Evolutionary conservation across 2,888 invertebrate genomes (phyloP).

Genomic region (Megaustenia siamemsis): DNA sequence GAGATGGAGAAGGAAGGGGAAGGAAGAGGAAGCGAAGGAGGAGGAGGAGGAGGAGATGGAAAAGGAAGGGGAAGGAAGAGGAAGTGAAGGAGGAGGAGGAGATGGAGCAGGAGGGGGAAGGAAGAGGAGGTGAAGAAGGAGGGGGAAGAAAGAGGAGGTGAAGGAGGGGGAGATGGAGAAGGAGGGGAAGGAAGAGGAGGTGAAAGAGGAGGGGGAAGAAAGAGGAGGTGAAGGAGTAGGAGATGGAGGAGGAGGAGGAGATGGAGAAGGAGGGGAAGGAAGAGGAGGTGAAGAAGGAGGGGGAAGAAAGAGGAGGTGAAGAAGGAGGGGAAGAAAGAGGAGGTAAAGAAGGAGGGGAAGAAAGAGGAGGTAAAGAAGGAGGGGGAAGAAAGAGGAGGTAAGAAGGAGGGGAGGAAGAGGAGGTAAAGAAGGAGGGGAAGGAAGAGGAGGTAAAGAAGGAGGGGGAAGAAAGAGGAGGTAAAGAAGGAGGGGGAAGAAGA

Average conservation of each 20-base stretch:
- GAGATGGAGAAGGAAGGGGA: neutral
- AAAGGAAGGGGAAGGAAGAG: too few species aligned
- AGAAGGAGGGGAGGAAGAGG: neutral
- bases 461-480: neutral
- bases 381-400: too few species aligned
- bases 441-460: neutral
- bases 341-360: constrained; percentile 23
- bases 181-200: constrained; percentile 14
- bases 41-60: neutral
- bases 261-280: constrained; percentile 31
- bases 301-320: too few species aligned
- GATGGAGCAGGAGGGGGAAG: too few species aligned
- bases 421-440: neutral
- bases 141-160: too few species aligned
- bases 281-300: too few species aligned
- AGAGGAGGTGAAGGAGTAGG: too few species aligned
- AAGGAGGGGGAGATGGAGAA: neutral
- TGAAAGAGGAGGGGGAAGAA: too few species aligned
- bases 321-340: constrained; percentile 2
- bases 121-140: too few species aligned
- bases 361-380: neutral
- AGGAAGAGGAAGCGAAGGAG: neutral
- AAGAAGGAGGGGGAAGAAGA: neutral
- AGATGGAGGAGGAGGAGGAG: too few species aligned
- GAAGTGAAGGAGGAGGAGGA: too few species aligned